phyloP scores from a whole-genome alignment of 2,113 vertebrate genomes.

The Oceanodroma tethys region DNA sequence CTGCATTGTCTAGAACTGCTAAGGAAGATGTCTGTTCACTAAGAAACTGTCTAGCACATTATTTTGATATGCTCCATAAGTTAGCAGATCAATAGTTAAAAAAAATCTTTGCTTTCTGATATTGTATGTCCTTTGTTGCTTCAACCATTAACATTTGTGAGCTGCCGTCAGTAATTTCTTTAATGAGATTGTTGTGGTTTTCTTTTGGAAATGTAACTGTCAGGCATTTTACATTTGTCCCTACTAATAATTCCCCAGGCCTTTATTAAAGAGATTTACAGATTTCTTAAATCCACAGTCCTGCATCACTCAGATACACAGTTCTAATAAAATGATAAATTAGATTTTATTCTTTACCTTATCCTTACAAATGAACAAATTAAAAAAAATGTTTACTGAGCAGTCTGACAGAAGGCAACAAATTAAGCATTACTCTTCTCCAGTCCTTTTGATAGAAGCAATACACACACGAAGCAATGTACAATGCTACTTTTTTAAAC shows the following conservation, averaged over 20 bases:
- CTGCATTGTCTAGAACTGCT: constrained; percentile 55
- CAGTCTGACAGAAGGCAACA: constrained; percentile 51
- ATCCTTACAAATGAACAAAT: constrained; percentile 69
- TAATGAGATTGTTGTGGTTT: constrained; percentile 91
- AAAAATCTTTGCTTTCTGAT: constrained; percentile 83
- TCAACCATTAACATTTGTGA: constrained; percentile 90
- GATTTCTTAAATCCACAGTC: constrained; percentile 77
- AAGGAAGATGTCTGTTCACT: constrained; percentile 56
- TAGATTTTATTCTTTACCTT: constrained; percentile 68
- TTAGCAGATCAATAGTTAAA: constrained; percentile 84
- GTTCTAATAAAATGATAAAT: constrained; percentile 74
- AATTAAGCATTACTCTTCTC: constrained; percentile 44
- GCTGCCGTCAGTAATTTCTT: constrained; percentile 88
- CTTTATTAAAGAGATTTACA: constrained; percentile 85
- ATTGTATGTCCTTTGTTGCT: constrained; percentile 83
- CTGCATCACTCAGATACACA: constrained; percentile 72
- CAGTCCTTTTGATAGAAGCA: constrained; percentile 25
- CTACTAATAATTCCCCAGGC: constrained; percentile 83
- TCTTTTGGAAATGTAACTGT: constrained; percentile 78
- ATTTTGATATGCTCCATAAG: constrained; percentile 69
- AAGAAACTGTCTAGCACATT: constrained; percentile 64
- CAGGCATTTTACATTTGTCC: constrained; percentile 81
- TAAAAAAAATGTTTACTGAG: constrained; percentile 72
- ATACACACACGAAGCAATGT: neutral
- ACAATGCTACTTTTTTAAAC: neutral